These are phyloP conservation scores for Urocitellus parryii DNA, from an alignment of 2,113 vertebrate genomes.

Conservation along the genomic window DNA sequence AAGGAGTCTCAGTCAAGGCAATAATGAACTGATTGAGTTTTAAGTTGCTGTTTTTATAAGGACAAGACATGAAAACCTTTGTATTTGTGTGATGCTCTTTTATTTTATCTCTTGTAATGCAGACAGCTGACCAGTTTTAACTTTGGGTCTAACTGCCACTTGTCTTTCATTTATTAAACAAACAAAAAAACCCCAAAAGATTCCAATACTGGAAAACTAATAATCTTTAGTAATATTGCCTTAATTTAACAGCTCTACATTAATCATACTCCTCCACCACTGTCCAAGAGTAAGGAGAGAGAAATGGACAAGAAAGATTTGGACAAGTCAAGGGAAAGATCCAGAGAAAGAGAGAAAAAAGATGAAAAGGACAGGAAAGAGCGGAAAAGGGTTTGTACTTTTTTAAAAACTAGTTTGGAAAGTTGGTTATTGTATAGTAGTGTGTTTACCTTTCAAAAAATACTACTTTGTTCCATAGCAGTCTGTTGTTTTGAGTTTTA, in stretches of 20 bases:
- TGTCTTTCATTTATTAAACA: constrained; percentile 74
- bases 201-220: constrained; percentile 75
- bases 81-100: constrained; percentile 54
- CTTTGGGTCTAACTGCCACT: constrained; percentile 68
- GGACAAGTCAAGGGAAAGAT: constrained; percentile 94
- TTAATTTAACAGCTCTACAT: constrained; percentile 94
- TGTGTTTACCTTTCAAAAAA: constrained; percentile 61
- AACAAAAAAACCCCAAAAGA: not conserved
- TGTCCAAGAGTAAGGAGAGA: constrained; percentile 95
- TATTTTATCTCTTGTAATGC: constrained; percentile 68
- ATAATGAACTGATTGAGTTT: constrained; percentile 57
- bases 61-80: constrained; percentile 62
- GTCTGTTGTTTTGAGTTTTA: constrained; percentile 61
- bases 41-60: constrained; percentile 52
- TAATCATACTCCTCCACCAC: constrained; percentile 92
- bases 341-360: constrained; percentile 95
- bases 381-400: constrained; percentile 93
- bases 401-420: constrained; percentile 81
- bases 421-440: constrained; percentile 48
- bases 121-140: constrained; percentile 69
- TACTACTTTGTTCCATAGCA: constrained; percentile 62
- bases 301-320: constrained; percentile 95
- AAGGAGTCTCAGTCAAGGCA: constrained; percentile 55
- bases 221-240: constrained; percentile 89
- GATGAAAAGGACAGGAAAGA: constrained; percentile 95